Evolutionary conservation across 2,797 vertebrate species (phyloP).

Genomic region (Phataginus tricuspis): DNA sequence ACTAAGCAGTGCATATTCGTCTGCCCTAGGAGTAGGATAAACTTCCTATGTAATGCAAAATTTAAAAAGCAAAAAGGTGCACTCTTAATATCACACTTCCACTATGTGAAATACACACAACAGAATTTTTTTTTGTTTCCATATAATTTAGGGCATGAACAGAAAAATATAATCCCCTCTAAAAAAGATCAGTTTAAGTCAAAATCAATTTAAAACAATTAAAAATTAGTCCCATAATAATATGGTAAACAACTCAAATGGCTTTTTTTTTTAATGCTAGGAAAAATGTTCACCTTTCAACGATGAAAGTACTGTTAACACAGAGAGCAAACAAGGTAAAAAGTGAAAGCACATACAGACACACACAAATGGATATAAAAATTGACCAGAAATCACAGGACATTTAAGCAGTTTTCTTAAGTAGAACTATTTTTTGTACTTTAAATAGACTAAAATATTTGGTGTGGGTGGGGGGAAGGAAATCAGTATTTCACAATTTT

Average conservation of each 20-base stretch:
- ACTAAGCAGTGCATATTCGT: background rate
- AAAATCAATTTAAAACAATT: constrained; percentile 40
- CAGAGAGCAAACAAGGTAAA: constrained; percentile 64
- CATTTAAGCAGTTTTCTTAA: constrained; percentile 75
- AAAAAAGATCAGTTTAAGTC: constrained; percentile 26
- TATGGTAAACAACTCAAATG: constrained; percentile 70
- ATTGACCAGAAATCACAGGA: constrained; percentile 74
- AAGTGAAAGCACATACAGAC: constrained; percentile 61
- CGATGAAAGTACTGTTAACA: constrained; percentile 62
- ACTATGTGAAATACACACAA: background rate
- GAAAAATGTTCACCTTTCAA: constrained; percentile 66
- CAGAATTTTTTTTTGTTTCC: background rate
- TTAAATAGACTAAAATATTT: constrained; percentile 79
- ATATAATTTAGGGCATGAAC: background rate
- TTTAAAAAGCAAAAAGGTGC: background rate
- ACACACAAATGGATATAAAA: constrained; percentile 61
- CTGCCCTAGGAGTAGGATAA: background rate
- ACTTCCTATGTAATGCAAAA: background rate
- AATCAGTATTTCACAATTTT: constrained; percentile 86
- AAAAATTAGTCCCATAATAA: constrained; percentile 62
- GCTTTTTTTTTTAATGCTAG: constrained; percentile 78
- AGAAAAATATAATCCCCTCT: background rate
- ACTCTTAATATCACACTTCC: background rate
- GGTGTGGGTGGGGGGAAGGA: constrained; percentile 75
- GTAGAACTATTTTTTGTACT: constrained; percentile 75